phyloP scores from a whole-genome alignment of 2,797 vertebrate species.

The Sylvia borin region DNA sequence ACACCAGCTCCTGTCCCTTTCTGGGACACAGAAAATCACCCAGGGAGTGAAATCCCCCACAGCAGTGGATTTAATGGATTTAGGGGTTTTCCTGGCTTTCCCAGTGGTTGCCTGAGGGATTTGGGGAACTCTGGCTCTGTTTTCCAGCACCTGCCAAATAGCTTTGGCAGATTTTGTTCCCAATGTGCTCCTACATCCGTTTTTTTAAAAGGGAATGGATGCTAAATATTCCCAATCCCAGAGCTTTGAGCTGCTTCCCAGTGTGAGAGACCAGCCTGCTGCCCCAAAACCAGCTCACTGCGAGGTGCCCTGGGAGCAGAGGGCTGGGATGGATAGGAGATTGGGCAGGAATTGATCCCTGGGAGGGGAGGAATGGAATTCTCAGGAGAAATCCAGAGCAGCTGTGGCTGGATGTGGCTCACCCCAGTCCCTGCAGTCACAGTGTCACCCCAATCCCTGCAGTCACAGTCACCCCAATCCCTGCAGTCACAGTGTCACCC shows the following conservation, averaged over 20 bases:
- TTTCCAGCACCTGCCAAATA: background rate
- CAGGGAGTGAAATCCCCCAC: background rate
- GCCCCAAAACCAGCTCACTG: accelerated
- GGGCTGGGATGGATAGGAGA: accelerated
- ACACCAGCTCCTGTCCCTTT: accelerated
- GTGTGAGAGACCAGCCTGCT: background rate
- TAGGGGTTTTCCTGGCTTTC: background rate
- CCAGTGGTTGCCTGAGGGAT: background rate
- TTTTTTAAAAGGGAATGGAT: background rate
- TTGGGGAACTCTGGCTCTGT: background rate
- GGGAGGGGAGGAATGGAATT: background rate
- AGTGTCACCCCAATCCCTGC: no score
- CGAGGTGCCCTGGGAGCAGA: background rate
- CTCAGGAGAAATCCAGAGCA: background rate
- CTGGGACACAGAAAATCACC: background rate
- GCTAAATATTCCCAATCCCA: background rate
- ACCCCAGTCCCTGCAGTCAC: no score
- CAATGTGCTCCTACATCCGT: accelerated
- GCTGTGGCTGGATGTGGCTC: background rate
- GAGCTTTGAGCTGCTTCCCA: background rate
- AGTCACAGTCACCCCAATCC: no score
- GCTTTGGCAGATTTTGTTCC: background rate
- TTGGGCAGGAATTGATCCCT: background rate
- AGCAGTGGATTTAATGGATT: background rate
- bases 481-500: no score